phyloP scores from a whole-genome alignment of 2,113 vertebrate species.

The Hypomesus transpacificus region DNA sequence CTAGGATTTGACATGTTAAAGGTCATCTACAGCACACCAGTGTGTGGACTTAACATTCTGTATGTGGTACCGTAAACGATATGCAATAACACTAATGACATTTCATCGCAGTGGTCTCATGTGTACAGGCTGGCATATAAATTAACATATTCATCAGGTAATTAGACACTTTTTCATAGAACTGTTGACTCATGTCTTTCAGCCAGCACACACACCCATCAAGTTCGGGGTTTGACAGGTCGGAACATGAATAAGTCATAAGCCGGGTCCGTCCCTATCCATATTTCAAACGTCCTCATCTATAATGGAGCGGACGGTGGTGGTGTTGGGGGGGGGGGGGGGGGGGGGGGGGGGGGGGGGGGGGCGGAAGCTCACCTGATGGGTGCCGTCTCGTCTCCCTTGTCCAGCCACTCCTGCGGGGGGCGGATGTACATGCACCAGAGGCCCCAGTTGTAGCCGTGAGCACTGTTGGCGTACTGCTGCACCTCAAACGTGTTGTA shows the following conservation, averaged over 20 bases:
- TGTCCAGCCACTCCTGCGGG: slow-evolving; percentile 94
- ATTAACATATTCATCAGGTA: slow-evolving; percentile 52
- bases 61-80: slow-evolving; percentile 23
- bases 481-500: slow-evolving; percentile 97
- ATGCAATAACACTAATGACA: slow-evolving; percentile 49
- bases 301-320: slow-evolving; percentile 46
- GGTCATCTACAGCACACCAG: neutral
- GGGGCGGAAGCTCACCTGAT: slow-evolving; percentile 80
- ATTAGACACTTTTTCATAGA: slow-evolving; percentile 39
- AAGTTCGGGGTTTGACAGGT: slow-evolving; percentile 41
- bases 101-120: slow-evolving; percentile 13
- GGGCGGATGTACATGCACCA: slow-evolving; percentile 99
- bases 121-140: slow-evolving; percentile 42
- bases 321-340: slow-evolving; percentile 11
- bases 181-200: slow-evolving; percentile 35
- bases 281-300: slow-evolving; percentile 67
- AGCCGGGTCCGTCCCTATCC: slow-evolving; percentile 38
- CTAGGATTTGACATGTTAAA: too few relatives aligned
- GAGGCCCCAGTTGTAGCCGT: slow-evolving; percentile 97
- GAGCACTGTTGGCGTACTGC: slow-evolving; percentile 92
- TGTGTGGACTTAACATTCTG: slow-evolving; percentile 6
- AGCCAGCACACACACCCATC: slow-evolving; percentile 16
- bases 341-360: slow-evolving; percentile 13
- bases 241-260: slow-evolving; percentile 63
- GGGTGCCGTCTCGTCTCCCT: slow-evolving; percentile 91